Evolutionary conservation across 2,797 vertebrate genomes (phyloP), one percentile per base, ranked within the genome.

Genomic region (Hyperoplus lanceolatus): DNA sequence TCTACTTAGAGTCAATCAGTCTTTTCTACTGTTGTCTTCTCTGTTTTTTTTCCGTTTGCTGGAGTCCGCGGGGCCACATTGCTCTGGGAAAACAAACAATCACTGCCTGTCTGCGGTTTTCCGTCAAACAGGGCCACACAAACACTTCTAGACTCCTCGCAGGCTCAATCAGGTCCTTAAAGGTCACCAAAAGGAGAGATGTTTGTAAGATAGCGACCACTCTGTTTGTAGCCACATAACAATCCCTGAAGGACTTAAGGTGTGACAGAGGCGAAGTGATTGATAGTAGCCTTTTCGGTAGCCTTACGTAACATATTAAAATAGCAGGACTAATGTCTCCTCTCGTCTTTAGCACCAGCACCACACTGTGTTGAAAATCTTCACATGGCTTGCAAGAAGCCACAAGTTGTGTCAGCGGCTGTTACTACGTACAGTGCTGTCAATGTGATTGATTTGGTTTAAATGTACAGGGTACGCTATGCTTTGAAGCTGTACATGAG

Each of bases 1-100:
- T 75, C 66, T 68, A 16, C 75, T 78, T 36, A 9, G n/a, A 68
- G 39, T 55, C 87, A 67, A 9, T 15, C 18, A 12, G 50, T 65
- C 21, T 60, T 63, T 65, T 18, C 10, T 6, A 21, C 6, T 48
- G 11, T 18, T 66, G 39, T 5, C 5, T 8, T n/a, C 15, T 29
- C 14, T 45, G 36, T 48, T 54, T 68, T 38, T 75, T 36, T 71
- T 65, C 64, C 54, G 69, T 60, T 78, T 29, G 11, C 36, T 73
- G 18, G 39, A 83, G 62, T 67, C 54, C 70, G 70, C 71, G 54
- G 76, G 77, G n/a, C 65, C 42, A 6, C 70, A 72, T 63, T 65
- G 56, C 61, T 78, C 60, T 73, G 74, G 75, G 76, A 91, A 92
- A 92, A 90, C 87, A 90, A 93, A 91, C 66, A 87, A 29, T 50